phyloP scores from a whole-genome alignment of 2,888 invertebrate species.

The Coleophora flavipennella region DNA sequence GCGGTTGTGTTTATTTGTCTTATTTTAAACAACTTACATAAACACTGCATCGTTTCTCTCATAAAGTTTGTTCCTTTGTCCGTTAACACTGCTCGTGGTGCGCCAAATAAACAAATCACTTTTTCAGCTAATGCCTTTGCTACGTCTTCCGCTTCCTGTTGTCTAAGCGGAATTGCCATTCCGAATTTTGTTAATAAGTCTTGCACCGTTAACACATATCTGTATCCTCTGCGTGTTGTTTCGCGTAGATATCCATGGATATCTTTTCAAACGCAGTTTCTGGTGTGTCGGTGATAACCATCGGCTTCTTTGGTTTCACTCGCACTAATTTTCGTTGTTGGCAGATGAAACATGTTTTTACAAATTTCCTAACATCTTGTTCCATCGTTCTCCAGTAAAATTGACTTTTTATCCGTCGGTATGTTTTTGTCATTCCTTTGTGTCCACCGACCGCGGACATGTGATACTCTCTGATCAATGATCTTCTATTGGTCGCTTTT shows the following conservation, averaged over 20 bases:
- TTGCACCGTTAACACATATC: constrained; percentile 17
- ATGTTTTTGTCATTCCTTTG: constrained; percentile 3
- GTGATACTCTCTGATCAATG: no score
- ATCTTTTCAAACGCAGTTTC: constrained; percentile 16
- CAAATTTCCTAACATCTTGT: constrained; percentile 9
- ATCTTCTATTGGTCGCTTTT: no score
- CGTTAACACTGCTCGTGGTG: constrained; percentile 29
- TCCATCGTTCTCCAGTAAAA: constrained; percentile 13
- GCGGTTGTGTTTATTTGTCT: constrained; percentile 23
- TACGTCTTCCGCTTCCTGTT: constrained; percentile 27
- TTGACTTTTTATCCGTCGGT: constrained; percentile 8
- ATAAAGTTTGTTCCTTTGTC: constrained; percentile 39
- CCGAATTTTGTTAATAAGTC: constrained; percentile 24
- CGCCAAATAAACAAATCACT: constrained; percentile 29
- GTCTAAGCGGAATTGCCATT: constrained; percentile 19
- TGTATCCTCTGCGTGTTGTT: constrained; percentile 14
- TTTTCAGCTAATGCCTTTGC: constrained; percentile 20
- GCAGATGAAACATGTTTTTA: constrained; percentile 12
- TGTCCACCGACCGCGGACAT: no score
- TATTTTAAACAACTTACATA: constrained; percentile 26
- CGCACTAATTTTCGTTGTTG: constrained; percentile 18
- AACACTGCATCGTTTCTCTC: constrained; percentile 26
- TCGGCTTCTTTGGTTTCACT: constrained; percentile 14
- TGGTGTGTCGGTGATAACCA: constrained; percentile 20
- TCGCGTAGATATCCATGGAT: constrained; percentile 17